Base-by-base conservation (phyloP, 2,888 invertebrate species). In the Polymixis flavicincta region DNA sequence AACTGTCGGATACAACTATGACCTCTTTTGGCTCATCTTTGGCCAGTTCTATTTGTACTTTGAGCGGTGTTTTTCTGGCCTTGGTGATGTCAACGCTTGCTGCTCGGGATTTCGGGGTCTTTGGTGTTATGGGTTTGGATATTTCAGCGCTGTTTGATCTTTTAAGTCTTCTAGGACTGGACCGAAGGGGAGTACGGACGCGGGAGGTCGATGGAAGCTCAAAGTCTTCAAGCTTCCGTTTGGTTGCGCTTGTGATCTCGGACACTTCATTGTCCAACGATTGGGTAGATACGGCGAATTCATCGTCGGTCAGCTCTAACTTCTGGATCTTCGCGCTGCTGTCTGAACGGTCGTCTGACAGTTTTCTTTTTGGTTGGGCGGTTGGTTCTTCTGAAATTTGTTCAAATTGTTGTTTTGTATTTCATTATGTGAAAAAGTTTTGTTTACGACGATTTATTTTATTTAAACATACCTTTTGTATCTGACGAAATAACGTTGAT, bases 101-200 rank as follows among this genome's bases (percentile, higher is more conserved):
- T 25, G 95, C 92, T 85, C 95, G 88, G 2, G 92, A 89, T 88
- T 93, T 95, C 5, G 94, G 93, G 3, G 93, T 95, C 86, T 92
- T 95, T 86, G 95, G 95, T 64, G 94, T 93, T 89, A 92, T 94
- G 2, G 92, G 89, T 68, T 92, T 91, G 55, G 89, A 82, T 48
- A 93, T 78, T 55, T 96, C 95, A 19, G 89, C 93, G 78, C 96
- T 96, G 82, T 95, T 96, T 82, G 95, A 94, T 28, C 96, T 90
- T 87, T 95, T 96, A 2, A 93, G 83, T 81, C 88, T 93, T 74
- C 94, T 92, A 11, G 96, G 96, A 79, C 95, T 96, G 3, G 94
- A 92, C 50, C 93, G 90, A 11, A 91, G 82, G 0, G 95, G 94
- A 8, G 94, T 94, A 5, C 91, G 91, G 9, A 94, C 90, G 57